phyloP scores from a whole-genome alignment of 2,888 invertebrate genomes.

The Campaea margaritaria region DNA sequence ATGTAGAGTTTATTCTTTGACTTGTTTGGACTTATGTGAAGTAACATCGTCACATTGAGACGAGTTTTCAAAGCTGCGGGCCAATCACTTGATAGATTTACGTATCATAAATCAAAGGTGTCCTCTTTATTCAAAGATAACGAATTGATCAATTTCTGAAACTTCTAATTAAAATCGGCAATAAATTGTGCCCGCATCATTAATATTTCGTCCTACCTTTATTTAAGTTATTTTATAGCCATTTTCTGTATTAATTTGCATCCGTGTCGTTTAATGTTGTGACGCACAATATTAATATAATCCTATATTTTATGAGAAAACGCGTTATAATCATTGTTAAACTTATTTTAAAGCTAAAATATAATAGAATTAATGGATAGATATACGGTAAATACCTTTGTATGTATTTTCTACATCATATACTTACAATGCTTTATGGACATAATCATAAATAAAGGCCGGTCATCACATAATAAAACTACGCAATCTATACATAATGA shows the following conservation, averaged over 20 bases:
- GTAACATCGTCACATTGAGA: too few species aligned
- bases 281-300: too few species aligned
- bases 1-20: background rate
- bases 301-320: too few species aligned
- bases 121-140: conserved; percentile 21
- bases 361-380: too few species aligned
- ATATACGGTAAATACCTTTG: too few species aligned
- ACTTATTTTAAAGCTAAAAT: too few species aligned
- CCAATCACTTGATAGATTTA: conserved; percentile 18
- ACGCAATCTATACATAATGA: conserved; percentile 42
- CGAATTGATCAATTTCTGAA: conserved; percentile 22
- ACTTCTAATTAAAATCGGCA: conserved; percentile 23
- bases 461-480: conserved; percentile 31
- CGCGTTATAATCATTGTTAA: too few species aligned
- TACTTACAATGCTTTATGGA: conserved; percentile 5
- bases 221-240: background rate
- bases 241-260: background rate
- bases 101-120: conserved; percentile 24
- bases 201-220: conserved; percentile 5
- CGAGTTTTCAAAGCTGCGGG: conserved; percentile 13
- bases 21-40: too few species aligned
- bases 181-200: conserved; percentile 17
- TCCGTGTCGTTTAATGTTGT: background rate
- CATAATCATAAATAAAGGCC: conserved; percentile 21
- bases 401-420: too few species aligned